These are phyloP conservation scores for Pseudonaja textilis DNA, from an alignment of 2,113 vertebrate species.

Conservation along the genomic window DNA sequence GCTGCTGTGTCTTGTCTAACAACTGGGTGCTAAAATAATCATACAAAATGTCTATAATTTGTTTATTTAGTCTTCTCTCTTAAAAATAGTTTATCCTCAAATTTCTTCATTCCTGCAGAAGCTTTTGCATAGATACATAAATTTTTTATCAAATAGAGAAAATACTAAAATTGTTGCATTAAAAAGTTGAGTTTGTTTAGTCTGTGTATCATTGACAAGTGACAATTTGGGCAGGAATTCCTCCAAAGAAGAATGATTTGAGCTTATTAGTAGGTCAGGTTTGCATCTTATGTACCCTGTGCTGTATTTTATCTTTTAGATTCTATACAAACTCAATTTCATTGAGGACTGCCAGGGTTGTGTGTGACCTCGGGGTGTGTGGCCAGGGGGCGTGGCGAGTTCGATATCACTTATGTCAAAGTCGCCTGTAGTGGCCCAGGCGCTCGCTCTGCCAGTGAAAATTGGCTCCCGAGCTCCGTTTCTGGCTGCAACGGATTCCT, in stretches of 20 bases:
- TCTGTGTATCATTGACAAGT: not conserved
- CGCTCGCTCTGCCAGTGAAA: too few species aligned
- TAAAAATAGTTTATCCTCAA: not conserved
- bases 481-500: too few species aligned
- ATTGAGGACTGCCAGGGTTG: too few species aligned
- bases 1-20: slow-evolving; percentile 67
- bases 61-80: not conserved
- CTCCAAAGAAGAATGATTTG: not conserved
- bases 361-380: too few species aligned
- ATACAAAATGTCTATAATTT: not conserved
- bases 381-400: too few species aligned
- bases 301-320: not conserved
- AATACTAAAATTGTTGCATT: not conserved
- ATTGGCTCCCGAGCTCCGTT: too few species aligned
- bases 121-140: not conserved
- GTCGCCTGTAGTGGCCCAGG: too few species aligned
- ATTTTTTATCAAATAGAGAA: not conserved
- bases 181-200: not conserved
- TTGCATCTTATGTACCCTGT: not conserved
- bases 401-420: too few species aligned
- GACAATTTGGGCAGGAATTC: not conserved
- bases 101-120: not conserved
- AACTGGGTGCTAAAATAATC: not conserved
- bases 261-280: not conserved
- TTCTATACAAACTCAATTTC: not conserved